Percentiles rank a stretch among this genome's conserved stretches.
Evolutionary conservation across 2,113 vertebrate species (phyloP).

Genomic region (Lagopus muta): DNA sequence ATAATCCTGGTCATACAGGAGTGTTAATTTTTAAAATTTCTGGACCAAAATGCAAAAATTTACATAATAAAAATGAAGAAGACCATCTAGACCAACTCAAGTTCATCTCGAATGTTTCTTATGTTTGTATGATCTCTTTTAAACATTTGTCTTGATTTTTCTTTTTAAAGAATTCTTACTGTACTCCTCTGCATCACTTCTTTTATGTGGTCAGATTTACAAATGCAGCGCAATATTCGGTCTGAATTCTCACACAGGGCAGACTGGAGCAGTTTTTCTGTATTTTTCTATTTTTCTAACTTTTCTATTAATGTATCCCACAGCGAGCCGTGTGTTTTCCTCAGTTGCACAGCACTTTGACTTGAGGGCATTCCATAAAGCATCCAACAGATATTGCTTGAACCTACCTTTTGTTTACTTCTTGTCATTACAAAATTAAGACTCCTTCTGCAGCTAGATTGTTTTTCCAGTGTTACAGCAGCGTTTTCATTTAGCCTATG

Average conservation of each 20-base stretch:
- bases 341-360: not conserved
- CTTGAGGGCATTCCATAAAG: fast-evolving
- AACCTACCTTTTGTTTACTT: not conserved
- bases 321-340: not conserved
- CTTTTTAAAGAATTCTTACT: not conserved
- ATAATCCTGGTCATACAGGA: not conserved
- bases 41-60: not conserved
- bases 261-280: not conserved
- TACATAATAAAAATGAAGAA: not conserved
- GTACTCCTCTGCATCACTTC: not conserved
- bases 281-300: not conserved
- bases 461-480: not conserved
- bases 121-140: not conserved
- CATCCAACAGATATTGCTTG: not conserved
- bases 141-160: not conserved
- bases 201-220: not conserved
- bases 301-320: not conserved
- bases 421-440: not conserved
- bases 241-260: not conserved
- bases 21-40: not conserved
- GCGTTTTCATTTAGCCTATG: not conserved
- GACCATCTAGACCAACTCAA: not conserved
- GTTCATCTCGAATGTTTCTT: not conserved
- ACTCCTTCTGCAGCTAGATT: not conserved
- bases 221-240: not conserved